Base-by-base conservation (phyloP, 2,797 vertebrate genomes). In the Pipistrellus pygmaeus region DNA sequence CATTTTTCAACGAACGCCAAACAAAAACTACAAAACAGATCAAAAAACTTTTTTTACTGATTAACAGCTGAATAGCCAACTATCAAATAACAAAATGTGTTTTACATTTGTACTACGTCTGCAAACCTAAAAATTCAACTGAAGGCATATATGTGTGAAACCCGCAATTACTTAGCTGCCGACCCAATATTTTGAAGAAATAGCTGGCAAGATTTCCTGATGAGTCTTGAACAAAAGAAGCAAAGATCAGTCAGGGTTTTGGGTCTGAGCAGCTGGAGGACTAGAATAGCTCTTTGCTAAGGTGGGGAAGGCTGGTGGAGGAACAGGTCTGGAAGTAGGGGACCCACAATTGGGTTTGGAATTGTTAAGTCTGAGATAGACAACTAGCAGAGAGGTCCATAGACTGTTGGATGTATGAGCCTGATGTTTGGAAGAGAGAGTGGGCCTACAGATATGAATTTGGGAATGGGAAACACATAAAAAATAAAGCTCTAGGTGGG, bases 181-280 rank as follows among this genome's bases (percentile, higher is more conserved):
- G n/a, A n/a, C n/a, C n/a, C n/a, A n/a, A n/a, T n/a, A 78, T 30
- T 88, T 44, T 81, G 73, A 91, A 95, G 53, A 44, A 69, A 38
- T 9, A 55, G 27, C 46, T 87, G 68, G 38, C 48, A 86, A 81
- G 96, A 73, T 80, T 86, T 93, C 72, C 53, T 48, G n/a, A 17
- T 64, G 81, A 72, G 38, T 44, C 20, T 83, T 41, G 72, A 62
- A 62, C 46, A 35, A 86, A 57, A 60, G 83, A 53, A 64, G 20
- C 13, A 81, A 78, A 85, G 60, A 51, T 53, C 44, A 86, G 55
- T 55, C 55, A 53, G 35, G 35, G 57, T n/a, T 68, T 92, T 83
- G 21, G 6, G 13, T 69, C 44, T 44, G 90, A 91, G 32, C 32
- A 23, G 30, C 64, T 17, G 12, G 75, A 83, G 0, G 73, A 55